Base-by-base conservation (phyloP, 2,888 invertebrate genomes). In the Lottia scabra region DNA sequence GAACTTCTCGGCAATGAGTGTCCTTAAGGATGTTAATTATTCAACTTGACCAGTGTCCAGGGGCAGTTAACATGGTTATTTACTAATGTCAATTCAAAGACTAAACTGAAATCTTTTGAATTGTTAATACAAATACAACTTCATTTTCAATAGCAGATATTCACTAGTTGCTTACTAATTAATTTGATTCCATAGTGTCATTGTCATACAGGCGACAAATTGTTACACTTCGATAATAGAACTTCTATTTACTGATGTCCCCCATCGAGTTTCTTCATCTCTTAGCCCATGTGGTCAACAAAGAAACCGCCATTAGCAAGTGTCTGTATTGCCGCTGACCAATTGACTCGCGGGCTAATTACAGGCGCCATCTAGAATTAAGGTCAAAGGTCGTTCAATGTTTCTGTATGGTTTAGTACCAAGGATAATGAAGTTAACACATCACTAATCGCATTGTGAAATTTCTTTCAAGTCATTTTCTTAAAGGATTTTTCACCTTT, bases 311-410 rank as follows among this genome's bases (percentile, higher is more conserved):
- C 56, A 56, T 56, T 56, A 56, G 56, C 19, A 23, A 12, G 12
- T 23, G 19, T 56, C 56, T 56, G 56, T 23, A 19, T 56, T 19
- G 19, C 56, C 56, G 23, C 12, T 56, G 56, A 56, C 56, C 56
- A 56, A 56, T 56, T 56, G 56, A 56, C 56, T 56, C 56, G 56
- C 56, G 56, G 56, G 56, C 56, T 56, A 56, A 56, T 56, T 56
- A 56, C 19, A 56, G 56, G 56, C 56, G 56, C 56, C 56, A 56
- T 56, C 56, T 56, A n/a, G 56, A 19, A 56, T 56, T 56, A 56
- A 16, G 56, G 56, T 56, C 56, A 56, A 56, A 19, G 56, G 56
- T 56, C 56, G 23, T 56, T 10, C 56, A 56, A 23, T 56, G 56
- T 23, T 23, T 56, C 56, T 56, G 56, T 56, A 23, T 2, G 56